These are phyloP conservation scores for Periophthalmodon schlosseri DNA, from an alignment of 2,113 vertebrate genomes.

Conservation along the genomic window DNA sequence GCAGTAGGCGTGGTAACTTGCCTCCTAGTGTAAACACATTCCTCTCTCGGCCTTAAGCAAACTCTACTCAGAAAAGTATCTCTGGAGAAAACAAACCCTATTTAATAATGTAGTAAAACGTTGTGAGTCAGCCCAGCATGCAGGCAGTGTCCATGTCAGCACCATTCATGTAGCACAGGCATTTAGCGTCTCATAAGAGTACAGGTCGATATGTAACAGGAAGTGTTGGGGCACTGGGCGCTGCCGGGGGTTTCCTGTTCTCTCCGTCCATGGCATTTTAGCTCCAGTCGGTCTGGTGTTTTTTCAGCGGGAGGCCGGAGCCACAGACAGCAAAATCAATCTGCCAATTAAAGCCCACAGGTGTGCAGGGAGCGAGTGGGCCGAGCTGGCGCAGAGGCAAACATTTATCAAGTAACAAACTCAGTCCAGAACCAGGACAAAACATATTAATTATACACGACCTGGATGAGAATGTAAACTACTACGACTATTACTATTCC, in stretches of 20 bases:
- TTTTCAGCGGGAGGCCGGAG: constrained; percentile 38
- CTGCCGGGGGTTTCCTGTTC: constrained; percentile 14
- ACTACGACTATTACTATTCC: too few relatives aligned
- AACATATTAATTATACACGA: constrained; percentile 10
- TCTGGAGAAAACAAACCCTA: constrained; percentile 15
- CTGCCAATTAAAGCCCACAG: constrained; percentile 42
- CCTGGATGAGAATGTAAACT: neutral
- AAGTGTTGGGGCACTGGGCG: constrained; percentile 18
- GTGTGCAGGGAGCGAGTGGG: constrained; percentile 32
- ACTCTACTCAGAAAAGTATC: constrained; percentile 43
- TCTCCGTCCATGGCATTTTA: constrained; percentile 35
- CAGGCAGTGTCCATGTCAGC: constrained; percentile 13
- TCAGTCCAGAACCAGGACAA: neutral
- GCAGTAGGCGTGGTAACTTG: constrained; percentile 46
- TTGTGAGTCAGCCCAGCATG: constrained; percentile 35
- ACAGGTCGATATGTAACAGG: neutral
- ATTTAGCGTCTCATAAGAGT: constrained; percentile 9
- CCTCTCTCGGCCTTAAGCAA: constrained; percentile 60
- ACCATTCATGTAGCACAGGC: neutral
- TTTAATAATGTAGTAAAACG: constrained; percentile 7
- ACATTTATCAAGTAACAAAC: constrained; percentile 1
- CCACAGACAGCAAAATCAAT: constrained; percentile 47
- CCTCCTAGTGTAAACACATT: constrained; percentile 69
- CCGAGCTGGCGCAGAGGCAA: constrained; percentile 19
- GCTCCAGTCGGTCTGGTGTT: constrained; percentile 22